These are phyloP conservation scores for Axis porcinus DNA, from an alignment of 2,113 vertebrate species.

Conservation along the genomic window DNA sequence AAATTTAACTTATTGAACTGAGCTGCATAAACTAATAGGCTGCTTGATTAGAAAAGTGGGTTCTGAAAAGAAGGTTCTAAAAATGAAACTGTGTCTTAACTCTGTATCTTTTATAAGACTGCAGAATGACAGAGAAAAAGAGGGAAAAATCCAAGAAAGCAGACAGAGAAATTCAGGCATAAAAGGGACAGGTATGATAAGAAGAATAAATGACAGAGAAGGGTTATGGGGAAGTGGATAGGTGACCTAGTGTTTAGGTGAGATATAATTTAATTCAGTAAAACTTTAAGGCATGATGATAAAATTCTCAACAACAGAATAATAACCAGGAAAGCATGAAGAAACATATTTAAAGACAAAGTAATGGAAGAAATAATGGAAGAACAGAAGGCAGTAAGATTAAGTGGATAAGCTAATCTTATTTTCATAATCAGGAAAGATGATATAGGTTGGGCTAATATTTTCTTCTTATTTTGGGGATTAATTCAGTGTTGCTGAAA, in stretches of 20 bases:
- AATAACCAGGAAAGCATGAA: neutral
- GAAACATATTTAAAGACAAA: neutral
- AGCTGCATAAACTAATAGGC: neutral
- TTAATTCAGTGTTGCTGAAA: neutral
- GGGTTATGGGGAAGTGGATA: neutral
- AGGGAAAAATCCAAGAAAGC: neutral
- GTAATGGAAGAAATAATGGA: neutral
- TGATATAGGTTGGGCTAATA: neutral
- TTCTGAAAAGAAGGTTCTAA: neutral
- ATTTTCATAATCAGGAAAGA: constrained; percentile 28
- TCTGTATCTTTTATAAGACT: neutral
- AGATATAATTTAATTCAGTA: neutral
- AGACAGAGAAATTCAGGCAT: neutral
- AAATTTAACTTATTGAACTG: neutral
- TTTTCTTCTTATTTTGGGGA: neutral
- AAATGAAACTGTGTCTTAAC: neutral
- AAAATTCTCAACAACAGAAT: neutral
- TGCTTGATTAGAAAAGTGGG: neutral
- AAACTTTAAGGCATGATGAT: neutral
- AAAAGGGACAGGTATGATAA: neutral
- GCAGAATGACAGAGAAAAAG: neutral
- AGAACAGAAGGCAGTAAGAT: neutral
- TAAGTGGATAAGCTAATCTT: neutral
- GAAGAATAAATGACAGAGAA: neutral
- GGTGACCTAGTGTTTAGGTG: neutral